Evolutionary conservation across 2,888 invertebrate genomes (phyloP).

Genomic region (Eledona agricola): DNA sequence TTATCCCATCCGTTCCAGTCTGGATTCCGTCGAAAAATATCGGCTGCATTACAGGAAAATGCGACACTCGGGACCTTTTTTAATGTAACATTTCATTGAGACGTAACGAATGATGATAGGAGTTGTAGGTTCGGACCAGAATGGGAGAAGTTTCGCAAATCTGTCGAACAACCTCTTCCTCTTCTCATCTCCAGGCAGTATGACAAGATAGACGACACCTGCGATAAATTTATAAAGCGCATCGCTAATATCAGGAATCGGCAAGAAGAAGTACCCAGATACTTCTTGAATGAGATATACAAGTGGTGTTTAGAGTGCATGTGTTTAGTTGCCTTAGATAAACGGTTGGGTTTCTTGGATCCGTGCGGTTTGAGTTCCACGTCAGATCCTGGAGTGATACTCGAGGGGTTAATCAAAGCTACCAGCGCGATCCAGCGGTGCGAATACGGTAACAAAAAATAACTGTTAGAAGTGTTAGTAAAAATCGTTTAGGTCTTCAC

Average conservation of each 20-base stretch:
- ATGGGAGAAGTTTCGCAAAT: conserved; percentile 67
- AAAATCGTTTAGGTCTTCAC: conserved; percentile 67
- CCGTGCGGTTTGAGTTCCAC: conserved; percentile 63
- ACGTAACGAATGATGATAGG: neutral
- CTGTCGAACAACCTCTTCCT: conserved; percentile 64
- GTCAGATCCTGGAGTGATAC: conserved; percentile 68
- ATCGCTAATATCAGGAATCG: conserved; percentile 68
- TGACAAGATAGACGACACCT: conserved; percentile 58
- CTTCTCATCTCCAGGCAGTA: conserved; percentile 61
- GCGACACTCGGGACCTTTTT: conserved; percentile 67
- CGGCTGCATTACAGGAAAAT: conserved; percentile 67
- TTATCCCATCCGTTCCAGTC: conserved; percentile 68
- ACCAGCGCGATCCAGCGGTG: conserved; percentile 69
- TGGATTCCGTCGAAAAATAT: conserved; percentile 73
- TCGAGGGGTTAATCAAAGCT: conserved; percentile 67
- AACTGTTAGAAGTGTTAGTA: conserved; percentile 1
- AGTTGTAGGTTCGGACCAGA: conserved; percentile 66
- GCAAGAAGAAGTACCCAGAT: conserved; percentile 70
- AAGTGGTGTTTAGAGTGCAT: conserved; percentile 77
- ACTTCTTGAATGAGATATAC: conserved; percentile 68
- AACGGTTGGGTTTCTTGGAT: conserved; percentile 71
- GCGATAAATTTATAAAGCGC: conserved; percentile 62
- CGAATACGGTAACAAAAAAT: conserved; percentile 62
- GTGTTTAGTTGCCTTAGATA: conserved; percentile 66
- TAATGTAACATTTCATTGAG: conserved; percentile 62